Evolutionary conservation across 2,113 vertebrate genomes (phyloP), one percentile per base, ranked within the genome.

Genomic region (Acanthisitta chloris): DNA sequence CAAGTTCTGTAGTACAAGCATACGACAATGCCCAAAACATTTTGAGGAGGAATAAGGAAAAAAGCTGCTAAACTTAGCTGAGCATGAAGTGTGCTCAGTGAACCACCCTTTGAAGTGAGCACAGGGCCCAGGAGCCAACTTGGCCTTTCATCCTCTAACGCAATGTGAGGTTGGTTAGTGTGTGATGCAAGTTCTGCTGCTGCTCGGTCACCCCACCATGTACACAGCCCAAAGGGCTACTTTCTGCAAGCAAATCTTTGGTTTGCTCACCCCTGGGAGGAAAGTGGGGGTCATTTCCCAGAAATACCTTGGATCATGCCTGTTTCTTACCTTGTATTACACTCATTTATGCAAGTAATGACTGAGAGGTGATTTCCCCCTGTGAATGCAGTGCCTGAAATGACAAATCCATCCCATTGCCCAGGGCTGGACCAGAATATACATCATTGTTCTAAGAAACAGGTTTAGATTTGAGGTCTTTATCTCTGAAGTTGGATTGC

Each of bases 11-110:
- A 88, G 67, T 89, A 88, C 72, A 52, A 40, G 77, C 20, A 34
- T 33, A 91, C 48, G 69, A 94, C 87, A 95, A 76, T 74, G 73
- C 89, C 86, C 62, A 87, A 88, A 86, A 85, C n/a, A 17, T 79
- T 86, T 51, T 70, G 42, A 59, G 72, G n/a, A 78, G 59, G 55
- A 65, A 70, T 42, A 88, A 86, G 46, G 70, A 38, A 94, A 94
- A 92, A 95, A 82, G 33, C 73, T 61, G 19, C 61, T 90, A n/a
- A 81, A 55, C 57, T 94, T 91, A 93, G 49, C 89, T 71, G 48
- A 86, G 70, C 36, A 21, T 73, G 3, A 82, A 81, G 23, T 62
- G 65, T 78, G 48, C 72, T 78, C 66, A 58, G 3, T 67, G 76
- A 84, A 67, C 55, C 25, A 16, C 73, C 79, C 81, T 92, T 79